Evolutionary conservation across 2,113 vertebrate species (phyloP).

Genomic region (Cyprinodon tularosa): DNA sequence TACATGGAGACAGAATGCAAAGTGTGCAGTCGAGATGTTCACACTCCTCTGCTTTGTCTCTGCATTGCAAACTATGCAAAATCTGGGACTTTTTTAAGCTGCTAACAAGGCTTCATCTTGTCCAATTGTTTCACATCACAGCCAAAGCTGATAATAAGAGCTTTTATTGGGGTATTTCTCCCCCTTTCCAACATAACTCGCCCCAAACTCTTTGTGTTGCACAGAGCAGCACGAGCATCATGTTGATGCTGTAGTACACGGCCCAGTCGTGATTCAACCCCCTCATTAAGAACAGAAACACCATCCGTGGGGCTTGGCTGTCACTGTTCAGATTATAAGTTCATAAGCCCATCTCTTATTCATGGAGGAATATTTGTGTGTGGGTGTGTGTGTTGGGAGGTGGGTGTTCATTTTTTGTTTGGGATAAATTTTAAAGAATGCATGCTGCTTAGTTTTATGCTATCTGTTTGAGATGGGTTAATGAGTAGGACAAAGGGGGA

Average conservation of each 20-base stretch:
- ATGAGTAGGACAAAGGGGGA: constrained; percentile 55
- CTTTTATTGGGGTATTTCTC: constrained; percentile 14
- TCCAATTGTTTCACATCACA: constrained; percentile 35
- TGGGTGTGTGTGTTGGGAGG: constrained; percentile 30
- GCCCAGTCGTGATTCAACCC: constrained; percentile 45
- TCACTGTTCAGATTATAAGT: constrained; percentile 66
- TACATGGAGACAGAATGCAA: neutral
- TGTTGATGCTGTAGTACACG: constrained; percentile 55
- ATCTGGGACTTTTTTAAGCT: constrained; percentile 15
- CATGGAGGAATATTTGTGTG: constrained; percentile 52
- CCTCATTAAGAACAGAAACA: constrained; percentile 68
- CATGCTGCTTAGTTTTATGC: constrained; percentile 30
- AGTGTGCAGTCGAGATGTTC: neutral
- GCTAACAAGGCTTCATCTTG: constrained; percentile 47
- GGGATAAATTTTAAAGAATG: constrained; percentile 44
- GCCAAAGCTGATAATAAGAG: constrained; percentile 41
- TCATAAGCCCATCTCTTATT: constrained; percentile 70
- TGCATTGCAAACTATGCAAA: constrained; percentile 20
- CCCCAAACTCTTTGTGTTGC: constrained; percentile 36
- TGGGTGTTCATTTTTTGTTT: constrained; percentile 31
- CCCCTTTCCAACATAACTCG: constrained; percentile 6
- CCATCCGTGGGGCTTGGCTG: constrained; percentile 53
- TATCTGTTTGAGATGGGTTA: constrained; percentile 50
- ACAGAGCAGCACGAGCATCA: constrained; percentile 9
- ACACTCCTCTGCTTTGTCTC: constrained; percentile 1